These are phyloP conservation scores for Allygus modestus DNA, from an alignment of 2,888 invertebrate species.

Conservation along the genomic window DNA sequence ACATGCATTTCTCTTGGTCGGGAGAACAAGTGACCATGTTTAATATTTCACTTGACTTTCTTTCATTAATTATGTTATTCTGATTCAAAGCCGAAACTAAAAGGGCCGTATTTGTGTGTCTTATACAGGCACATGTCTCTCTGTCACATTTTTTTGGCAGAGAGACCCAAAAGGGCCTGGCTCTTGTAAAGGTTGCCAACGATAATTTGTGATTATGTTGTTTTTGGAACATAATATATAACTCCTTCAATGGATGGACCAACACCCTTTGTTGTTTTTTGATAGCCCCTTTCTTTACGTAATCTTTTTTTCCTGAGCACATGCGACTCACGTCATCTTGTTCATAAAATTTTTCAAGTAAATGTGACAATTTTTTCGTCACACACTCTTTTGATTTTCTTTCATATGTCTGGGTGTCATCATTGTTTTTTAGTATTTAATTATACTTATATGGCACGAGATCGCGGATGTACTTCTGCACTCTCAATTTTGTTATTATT, in stretches of 20 bases:
- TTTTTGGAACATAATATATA: background rate
- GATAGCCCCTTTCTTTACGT: background rate
- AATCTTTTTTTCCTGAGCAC: conserved; percentile 19
- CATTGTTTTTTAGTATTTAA: background rate
- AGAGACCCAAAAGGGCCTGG: conserved; percentile 2
- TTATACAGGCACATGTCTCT: background rate
- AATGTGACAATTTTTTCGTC: background rate
- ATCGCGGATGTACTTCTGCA: background rate
- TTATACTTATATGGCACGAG: background rate
- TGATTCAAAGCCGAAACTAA: background rate
- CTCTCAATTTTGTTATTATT: background rate
- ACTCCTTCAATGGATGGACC: background rate
- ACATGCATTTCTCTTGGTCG: too few relatives aligned
- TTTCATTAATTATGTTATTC: too few relatives aligned
- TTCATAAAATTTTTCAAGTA: background rate
- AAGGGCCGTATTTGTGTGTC: background rate
- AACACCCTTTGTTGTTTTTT: background rate
- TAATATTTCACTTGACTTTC: too few relatives aligned
- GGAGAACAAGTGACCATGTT: too few relatives aligned
- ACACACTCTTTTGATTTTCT: too few relatives aligned
- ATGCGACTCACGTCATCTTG: background rate
- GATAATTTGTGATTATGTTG: background rate
- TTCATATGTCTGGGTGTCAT: too few relatives aligned
- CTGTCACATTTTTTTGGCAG: conserved; percentile 1
- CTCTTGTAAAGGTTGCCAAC: background rate